Conservation (phyloP, 2,797 vertebrate species). For the Hippopotamyrus pictus region DNA sequence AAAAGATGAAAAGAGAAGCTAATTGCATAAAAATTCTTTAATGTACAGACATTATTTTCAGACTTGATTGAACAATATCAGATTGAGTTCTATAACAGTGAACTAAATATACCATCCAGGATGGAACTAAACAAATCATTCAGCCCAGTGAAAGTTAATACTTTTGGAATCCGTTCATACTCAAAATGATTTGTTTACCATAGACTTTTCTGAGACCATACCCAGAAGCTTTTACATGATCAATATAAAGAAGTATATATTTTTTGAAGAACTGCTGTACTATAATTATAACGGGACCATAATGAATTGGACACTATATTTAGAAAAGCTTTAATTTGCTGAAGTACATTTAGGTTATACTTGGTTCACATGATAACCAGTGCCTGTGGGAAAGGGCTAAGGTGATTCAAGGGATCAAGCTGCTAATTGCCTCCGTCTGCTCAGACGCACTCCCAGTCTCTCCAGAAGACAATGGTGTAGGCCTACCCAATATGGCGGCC, state of each 20-base stretch:
- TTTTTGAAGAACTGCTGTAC: not conserved
- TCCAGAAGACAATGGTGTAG: constrained; percentile 30
- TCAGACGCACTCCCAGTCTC: constrained; percentile 33
- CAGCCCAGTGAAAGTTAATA: not conserved
- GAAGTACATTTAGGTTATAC: not conserved
- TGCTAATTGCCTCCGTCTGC: constrained; percentile 37
- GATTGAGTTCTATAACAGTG: not conserved
- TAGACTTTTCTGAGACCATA: not conserved
- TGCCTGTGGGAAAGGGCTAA: constrained; percentile 57
- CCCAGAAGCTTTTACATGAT: not conserved
- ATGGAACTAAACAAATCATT: not conserved
- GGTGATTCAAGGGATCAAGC: constrained; percentile 51
- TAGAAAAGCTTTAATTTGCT: not conserved
- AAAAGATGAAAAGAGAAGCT: constrained; percentile 42
- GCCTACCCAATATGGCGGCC: not conserved
- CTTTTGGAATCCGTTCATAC: not conserved
- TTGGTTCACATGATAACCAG: not conserved
- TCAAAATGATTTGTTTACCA: not conserved
- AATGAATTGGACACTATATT: not conserved
- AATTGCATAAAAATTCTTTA: constrained; percentile 2
- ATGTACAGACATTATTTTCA: constrained; percentile 3
- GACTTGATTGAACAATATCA: not conserved
- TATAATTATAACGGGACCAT: not conserved
- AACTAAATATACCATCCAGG: not conserved
- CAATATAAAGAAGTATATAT: not conserved